phyloP scores from a whole-genome alignment of 2,888 invertebrate species.

The Loripinus fragilis region DNA sequence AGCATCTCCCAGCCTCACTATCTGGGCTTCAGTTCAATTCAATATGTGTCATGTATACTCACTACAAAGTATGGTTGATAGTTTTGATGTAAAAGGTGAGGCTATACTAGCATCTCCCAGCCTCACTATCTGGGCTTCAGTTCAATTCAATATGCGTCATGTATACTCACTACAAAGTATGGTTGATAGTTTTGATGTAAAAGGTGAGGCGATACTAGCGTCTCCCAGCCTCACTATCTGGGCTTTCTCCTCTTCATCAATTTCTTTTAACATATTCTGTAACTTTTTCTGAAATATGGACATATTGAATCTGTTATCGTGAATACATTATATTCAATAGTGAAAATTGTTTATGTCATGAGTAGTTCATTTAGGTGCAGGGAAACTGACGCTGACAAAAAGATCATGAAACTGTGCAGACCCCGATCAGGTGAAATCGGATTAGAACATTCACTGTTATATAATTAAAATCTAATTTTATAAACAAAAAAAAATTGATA shows the following conservation, averaged over 20 bases:
- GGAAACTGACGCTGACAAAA: too few species aligned
- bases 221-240: constrained; percentile 98
- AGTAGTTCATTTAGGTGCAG: too few species aligned
- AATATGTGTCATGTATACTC: constrained; percentile 61
- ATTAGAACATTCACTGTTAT: too few species aligned
- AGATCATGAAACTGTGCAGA: too few species aligned
- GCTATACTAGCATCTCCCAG: constrained; percentile 99
- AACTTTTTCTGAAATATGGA: constrained; percentile 76
- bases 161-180: constrained; percentile 80
- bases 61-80: constrained; percentile 88
- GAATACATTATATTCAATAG: too few species aligned
- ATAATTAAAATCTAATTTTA: too few species aligned
- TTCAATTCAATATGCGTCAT: too few species aligned
- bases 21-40: constrained; percentile 88
- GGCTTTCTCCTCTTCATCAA: constrained; percentile 87
- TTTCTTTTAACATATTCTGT: constrained; percentile 74
- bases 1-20: constrained; percentile 98
- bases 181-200: constrained; percentile 98
- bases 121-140: constrained; percentile 94
- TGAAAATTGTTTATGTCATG: too few species aligned
- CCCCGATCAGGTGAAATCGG: too few species aligned
- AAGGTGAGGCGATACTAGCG: constrained; percentile 99
- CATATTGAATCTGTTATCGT: too few species aligned
- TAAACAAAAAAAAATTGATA: too few species aligned
- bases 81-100: constrained; percentile 98